A percentile compares a stretch with the other conserved stretches of the same genome.
Evolutionary conservation across 2,113 vertebrate genomes (phyloP).

Genomic region (Passer montanus): DNA sequence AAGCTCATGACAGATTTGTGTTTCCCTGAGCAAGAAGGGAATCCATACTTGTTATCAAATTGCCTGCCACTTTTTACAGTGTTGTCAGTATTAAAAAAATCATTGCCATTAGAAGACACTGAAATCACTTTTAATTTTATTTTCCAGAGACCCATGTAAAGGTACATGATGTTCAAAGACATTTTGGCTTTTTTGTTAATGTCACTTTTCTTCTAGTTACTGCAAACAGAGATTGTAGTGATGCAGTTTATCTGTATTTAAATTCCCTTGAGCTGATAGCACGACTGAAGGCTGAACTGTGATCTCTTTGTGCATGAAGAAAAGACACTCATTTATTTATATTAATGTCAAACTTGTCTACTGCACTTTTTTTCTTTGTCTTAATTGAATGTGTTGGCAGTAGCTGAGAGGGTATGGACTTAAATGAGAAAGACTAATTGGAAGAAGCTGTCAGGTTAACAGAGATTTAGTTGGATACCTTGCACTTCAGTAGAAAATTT

Average conservation of each 20-base stretch:
- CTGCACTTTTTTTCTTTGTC: not conserved
- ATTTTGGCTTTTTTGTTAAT: not conserved
- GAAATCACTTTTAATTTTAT: constrained; percentile 3
- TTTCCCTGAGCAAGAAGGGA: not conserved
- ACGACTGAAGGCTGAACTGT: not conserved
- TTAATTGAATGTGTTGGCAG: constrained; percentile 19
- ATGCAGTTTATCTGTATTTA: not conserved
- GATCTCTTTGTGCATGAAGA: constrained; percentile 15
- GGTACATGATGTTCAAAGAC: not conserved
- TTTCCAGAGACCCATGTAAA: not conserved
- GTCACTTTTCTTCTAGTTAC: not conserved
- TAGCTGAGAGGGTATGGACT: not conserved
- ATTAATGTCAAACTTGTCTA: constrained; percentile 36
- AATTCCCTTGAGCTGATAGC: not conserved
- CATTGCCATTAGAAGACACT: not conserved
- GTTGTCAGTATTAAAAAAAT: not conserved
- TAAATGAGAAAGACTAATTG: constrained; percentile 30
- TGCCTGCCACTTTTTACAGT: not conserved
- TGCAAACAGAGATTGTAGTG: not conserved
- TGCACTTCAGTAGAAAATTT: not conserved
- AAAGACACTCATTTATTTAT: constrained; percentile 33
- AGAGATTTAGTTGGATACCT: constrained; percentile 29
- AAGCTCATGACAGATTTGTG: not conserved
- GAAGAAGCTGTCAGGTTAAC: constrained; percentile 41
- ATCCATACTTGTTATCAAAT: not conserved